phyloP scores from a whole-genome alignment of 2,113 vertebrate genomes.

The Gopherus evgoodei region DNA sequence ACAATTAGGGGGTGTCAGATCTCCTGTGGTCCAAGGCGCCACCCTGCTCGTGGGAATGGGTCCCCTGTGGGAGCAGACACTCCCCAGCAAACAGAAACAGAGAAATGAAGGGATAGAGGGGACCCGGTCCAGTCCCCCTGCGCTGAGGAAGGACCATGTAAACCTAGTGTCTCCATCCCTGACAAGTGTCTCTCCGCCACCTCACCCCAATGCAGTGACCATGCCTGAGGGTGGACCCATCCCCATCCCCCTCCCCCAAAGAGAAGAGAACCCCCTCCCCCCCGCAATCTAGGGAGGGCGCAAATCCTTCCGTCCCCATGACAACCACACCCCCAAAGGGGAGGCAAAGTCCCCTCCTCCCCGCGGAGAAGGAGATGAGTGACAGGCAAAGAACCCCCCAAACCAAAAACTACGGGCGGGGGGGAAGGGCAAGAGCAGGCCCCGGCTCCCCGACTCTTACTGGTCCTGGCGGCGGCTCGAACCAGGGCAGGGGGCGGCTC shows the following conservation, averaged over 20 bases:
- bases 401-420: neutral
- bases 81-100: no score
- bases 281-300: no score
- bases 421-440: neutral
- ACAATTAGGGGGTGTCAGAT: neutral
- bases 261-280: no score
- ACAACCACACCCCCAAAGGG: fast-evolving
- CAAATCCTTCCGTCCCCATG: neutral
- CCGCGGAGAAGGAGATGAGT: neutral
- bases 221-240: no score
- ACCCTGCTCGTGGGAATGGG: no score
- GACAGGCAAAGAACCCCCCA: neutral
- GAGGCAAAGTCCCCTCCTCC: neutral
- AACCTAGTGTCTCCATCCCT: no score
- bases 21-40: neutral
- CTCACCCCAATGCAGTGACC: no score
- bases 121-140: no score
- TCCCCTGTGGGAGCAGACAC: no score
- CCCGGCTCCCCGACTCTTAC: neutral
- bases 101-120: no score
- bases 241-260: neutral
- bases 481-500: neutral
- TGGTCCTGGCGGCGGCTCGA: neutral
- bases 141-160: no score
- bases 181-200: no score